A percentile compares a stretch with the other conserved stretches of the same genome.
Evolutionary conservation across 2,113 vertebrate species (phyloP).

Genomic region (Saguinus imperator): DNA sequence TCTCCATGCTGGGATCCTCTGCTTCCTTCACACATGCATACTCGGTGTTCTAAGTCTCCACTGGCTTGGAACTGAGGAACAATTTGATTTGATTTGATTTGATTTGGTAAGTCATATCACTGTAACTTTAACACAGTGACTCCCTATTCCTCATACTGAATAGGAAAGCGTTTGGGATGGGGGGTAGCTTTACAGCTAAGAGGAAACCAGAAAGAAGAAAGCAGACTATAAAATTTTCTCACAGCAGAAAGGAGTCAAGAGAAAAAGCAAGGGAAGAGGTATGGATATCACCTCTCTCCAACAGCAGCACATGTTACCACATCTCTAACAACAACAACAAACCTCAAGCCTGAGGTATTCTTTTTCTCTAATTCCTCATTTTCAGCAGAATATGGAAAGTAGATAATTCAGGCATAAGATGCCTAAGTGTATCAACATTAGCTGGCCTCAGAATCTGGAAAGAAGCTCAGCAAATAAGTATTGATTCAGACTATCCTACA

Average conservation of each 20-base stretch:
- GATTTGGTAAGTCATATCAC: not conserved
- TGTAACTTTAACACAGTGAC: not conserved
- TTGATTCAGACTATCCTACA: not conserved
- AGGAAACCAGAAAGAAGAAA: conserved; percentile 17
- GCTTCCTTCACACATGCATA: not conserved
- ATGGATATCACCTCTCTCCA: not conserved
- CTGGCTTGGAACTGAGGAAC: no score
- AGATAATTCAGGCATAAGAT: not conserved
- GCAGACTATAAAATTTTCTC: not conserved
- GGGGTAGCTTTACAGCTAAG: not conserved
- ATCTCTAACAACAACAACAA: not conserved
- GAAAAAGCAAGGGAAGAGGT: not conserved
- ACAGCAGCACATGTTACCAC: not conserved
- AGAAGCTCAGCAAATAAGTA: not conserved
- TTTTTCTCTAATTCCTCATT: not conserved
- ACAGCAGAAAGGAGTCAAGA: not conserved
- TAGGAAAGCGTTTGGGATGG: not conserved
- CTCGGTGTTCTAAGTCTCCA: not conserved
- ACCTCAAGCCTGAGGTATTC: not conserved
- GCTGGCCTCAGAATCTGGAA: not conserved
- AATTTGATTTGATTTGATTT: not conserved
- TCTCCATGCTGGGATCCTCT: not conserved
- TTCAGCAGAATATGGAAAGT: not conserved
- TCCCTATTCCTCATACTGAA: not conserved
- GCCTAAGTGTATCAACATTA: not conserved